Conservation (phyloP, 2,888 invertebrate genomes). For the Agapetus fuscipes region DNA sequence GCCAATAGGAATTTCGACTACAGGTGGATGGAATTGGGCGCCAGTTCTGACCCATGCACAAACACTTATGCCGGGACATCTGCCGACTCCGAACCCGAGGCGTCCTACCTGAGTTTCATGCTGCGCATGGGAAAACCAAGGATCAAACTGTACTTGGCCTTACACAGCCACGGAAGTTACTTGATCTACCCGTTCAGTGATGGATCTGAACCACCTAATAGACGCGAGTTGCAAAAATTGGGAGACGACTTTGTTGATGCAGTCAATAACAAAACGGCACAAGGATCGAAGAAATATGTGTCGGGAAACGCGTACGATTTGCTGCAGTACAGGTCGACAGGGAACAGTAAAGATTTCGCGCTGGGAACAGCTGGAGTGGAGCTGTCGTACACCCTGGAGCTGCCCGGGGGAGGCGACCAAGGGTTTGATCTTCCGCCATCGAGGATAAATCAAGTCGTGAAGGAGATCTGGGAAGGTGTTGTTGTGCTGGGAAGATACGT, state of each 20-base stretch:
- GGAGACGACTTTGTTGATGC: slow-evolving; percentile 29
- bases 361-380: slow-evolving; percentile 40
- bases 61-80: slow-evolving; percentile 47
- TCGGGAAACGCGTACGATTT: slow-evolving; percentile 27
- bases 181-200: slow-evolving; percentile 50
- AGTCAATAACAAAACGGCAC: slow-evolving; percentile 28
- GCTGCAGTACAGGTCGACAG: slow-evolving; percentile 7
- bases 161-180: slow-evolving; percentile 62
- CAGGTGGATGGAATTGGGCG: slow-evolving; percentile 47
- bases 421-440: slow-evolving; percentile 49
- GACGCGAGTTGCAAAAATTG: slow-evolving; percentile 26
- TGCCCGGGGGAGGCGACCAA: slow-evolving; percentile 43
- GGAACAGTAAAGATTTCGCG: slow-evolving; percentile 23
- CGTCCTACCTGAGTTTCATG: slow-evolving; percentile 44
- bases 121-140: slow-evolving; percentile 34
- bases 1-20: slow-evolving; percentile 57
- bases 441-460: slow-evolving; percentile 45
- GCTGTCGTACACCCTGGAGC: slow-evolving; percentile 53
- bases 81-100: slow-evolving; percentile 59
- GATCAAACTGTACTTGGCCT: slow-evolving; percentile 51
- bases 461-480: slow-evolving; percentile 51
- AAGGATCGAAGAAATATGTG: slow-evolving; percentile 26
- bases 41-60: slow-evolving; percentile 40
- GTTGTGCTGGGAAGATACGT: slow-evolving; percentile 38
- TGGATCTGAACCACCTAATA: slow-evolving; percentile 22